Evolutionary conservation across 2,113 vertebrate species (phyloP).

Genomic region (Mobula birostris): DNA sequence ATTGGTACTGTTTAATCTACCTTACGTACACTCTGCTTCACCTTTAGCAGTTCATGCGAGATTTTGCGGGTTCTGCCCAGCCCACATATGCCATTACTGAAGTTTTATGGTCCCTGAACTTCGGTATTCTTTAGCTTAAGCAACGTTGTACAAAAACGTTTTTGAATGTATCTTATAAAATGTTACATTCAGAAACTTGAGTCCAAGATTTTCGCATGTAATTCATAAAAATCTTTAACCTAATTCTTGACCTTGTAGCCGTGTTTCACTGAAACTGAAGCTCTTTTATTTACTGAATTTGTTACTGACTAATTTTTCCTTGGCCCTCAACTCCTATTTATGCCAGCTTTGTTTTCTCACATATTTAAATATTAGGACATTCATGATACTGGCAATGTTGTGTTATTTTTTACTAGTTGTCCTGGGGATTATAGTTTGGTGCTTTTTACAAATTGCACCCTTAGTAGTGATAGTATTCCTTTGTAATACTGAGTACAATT

Average conservation of each 20-base stretch:
- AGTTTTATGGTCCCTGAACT: neutral
- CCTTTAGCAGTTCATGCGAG: neutral
- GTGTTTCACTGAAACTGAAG: neutral
- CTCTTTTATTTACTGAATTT: neutral
- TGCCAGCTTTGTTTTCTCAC: neutral
- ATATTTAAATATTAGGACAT: neutral
- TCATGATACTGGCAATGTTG: neutral
- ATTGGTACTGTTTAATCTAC: neutral
- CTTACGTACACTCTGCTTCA: neutral
- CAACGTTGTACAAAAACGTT: no score
- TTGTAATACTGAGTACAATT: neutral
- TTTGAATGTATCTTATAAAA: neutral
- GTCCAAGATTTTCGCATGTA: neutral
- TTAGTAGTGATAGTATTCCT: neutral
- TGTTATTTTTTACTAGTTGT: neutral
- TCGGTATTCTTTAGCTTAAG: neutral
- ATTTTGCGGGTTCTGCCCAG: neutral
- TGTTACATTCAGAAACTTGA: neutral
- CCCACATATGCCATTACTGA: neutral
- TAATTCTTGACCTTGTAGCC: neutral
- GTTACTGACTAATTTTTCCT: neutral
- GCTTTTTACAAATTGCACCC: neutral
- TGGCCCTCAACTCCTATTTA: neutral
- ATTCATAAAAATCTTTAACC: neutral
- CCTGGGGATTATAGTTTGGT: neutral